Conservation (phyloP, 2,888 invertebrate species). For the Netelia fuscicornis region DNA sequence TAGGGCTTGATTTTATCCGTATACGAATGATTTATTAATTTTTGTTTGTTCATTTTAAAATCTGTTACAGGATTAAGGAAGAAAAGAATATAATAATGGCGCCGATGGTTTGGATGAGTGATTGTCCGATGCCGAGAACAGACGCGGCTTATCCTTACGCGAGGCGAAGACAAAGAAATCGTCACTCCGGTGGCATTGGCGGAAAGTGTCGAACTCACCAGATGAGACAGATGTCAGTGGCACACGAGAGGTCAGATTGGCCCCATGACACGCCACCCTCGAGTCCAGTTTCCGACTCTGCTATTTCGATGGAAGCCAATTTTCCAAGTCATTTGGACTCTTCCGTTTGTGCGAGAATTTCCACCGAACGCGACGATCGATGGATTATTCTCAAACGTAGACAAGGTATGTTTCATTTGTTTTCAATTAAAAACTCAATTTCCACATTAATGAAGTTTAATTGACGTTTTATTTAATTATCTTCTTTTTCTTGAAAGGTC, state of each 20-base stretch:
- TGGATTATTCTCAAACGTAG: conserved; percentile 71
- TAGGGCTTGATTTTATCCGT: no score
- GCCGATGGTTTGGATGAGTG: conserved; percentile 78
- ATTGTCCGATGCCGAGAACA: conserved; percentile 71
- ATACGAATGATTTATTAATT: no score
- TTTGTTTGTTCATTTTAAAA: not conserved
- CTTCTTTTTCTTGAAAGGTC: conserved; percentile 69
- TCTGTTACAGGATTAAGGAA: not conserved
- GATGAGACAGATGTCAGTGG: conserved; percentile 60
- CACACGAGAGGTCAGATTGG: conserved; percentile 32
- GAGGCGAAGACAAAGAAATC: conserved; percentile 69
- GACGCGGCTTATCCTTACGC: conserved; percentile 71
- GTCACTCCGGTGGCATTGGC: conserved; percentile 60
- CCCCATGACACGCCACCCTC: conserved; percentile 47
- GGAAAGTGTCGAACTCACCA: conserved; percentile 72
- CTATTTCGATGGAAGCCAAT: conserved; percentile 38
- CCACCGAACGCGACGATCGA: conserved; percentile 67
- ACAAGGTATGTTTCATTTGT: conserved; percentile 72
- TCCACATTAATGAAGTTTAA: not conserved
- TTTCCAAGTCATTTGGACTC: conserved; percentile 52
- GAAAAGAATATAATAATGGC: conserved; percentile 72
- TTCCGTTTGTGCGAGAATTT: conserved; percentile 63
- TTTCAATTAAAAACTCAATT: not conserved
- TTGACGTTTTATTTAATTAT: not conserved
- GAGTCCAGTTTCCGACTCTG: conserved; percentile 46